Base-by-base conservation (phyloP, 2,797 vertebrate species). In the Pangasius krempfi region DNA sequence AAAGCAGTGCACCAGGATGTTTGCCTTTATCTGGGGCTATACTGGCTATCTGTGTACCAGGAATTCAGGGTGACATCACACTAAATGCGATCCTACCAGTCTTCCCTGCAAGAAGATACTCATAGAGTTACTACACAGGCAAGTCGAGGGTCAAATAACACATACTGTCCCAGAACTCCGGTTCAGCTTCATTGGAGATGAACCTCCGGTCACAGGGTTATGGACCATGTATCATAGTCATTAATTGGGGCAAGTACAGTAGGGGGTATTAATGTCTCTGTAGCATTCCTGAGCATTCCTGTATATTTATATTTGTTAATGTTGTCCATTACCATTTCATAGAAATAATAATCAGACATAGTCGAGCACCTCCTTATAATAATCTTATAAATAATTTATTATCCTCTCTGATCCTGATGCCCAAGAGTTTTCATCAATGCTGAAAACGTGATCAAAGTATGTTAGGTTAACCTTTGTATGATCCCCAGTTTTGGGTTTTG, bases 31-130 rank as follows among this genome's bases (percentile, higher is more conserved):
- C 5, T 37, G 54, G 64, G 75, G 82, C 58, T 86, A 18, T n/a
- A 50, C 22, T 84, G 47, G 47, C 47, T 47, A 9, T 44, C 81
- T 90, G 89, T 90, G 88, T 87, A 62, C 20, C 75, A 92, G 91
- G 92, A 94, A 92, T 94, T 91, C 76, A 88, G 85, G 25, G n/a
- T 93, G 93, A 94, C 92, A 92, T 95, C 93, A 94, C 86, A 5
- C n/a, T 5, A 18, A 90, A 86, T 40, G 84, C 89, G 93, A 92
- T 93, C 89, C 88, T 88, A 88, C 89, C 88, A 83, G 92, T 89
- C 91, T 92, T 91, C 90, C 92, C 88, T 94, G 96, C 94, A 96
- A 97, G 90, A 83, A 58, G 95, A 96, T 92, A 93, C 94, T 87
- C 68, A 91, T 85, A 90, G 91, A 93, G 93, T 91, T 89, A 87